A percentile compares a stretch with the other conserved stretches of the same genome.
Evolutionary conservation across 1,140 invertebrate species (phyloP).

Genomic region (Paraescarpia echinospica): DNA sequence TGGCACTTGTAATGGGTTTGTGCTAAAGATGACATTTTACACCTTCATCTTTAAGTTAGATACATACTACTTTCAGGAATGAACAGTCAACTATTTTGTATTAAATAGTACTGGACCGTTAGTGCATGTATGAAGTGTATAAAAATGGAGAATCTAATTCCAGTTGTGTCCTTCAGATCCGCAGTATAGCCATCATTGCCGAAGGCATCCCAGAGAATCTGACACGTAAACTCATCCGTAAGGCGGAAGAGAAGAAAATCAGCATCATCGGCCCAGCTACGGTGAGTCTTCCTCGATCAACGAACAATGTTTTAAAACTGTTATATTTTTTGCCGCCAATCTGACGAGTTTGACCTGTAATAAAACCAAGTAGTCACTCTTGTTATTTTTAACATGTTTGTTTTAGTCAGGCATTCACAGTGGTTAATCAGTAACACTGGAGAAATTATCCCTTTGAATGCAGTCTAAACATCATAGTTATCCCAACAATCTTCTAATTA

Average conservation of each 20-base stretch:
- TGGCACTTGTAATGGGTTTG: too few species aligned
- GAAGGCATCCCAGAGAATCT: conserved; percentile 99
- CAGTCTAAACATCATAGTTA: not conserved
- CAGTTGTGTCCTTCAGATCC: conserved; percentile 65
- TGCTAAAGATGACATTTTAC: too few species aligned
- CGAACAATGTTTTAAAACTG: not conserved
- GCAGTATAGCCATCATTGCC: conserved; percentile 97
- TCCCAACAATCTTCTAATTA: not conserved
- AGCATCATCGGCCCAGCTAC: conserved; percentile 96
- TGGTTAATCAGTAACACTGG: too few species aligned
- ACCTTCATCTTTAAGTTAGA: too few species aligned
- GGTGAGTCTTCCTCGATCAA: conserved; percentile 66
- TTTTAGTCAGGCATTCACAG: too few species aligned
- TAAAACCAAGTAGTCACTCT: too few species aligned
- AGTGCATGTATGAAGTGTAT: not conserved
- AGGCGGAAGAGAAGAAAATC: conserved; percentile 79
- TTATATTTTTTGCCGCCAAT: not conserved
- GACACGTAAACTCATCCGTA: conserved; percentile 90
- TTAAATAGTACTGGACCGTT: not conserved
- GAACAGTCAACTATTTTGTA: too few species aligned
- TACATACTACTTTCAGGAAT: too few species aligned
- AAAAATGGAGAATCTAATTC: not conserved
- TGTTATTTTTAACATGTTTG: too few species aligned
- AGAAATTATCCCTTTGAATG: not conserved
- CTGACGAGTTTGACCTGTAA: too few species aligned